phyloP scores from a whole-genome alignment of 2,888 invertebrate species.

The Xanthostigma xanthostigma region DNA sequence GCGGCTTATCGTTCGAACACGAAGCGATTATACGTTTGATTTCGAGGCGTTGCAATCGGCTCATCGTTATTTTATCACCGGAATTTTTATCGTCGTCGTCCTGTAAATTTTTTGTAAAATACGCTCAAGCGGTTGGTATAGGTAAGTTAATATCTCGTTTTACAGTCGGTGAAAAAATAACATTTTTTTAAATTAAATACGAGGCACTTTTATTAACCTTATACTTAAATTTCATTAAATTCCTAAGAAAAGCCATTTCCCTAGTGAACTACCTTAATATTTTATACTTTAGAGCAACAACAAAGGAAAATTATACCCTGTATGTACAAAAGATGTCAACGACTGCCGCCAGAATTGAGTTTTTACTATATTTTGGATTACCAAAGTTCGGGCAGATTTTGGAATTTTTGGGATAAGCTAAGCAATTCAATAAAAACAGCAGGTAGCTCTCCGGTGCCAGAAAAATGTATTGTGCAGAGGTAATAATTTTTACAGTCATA shows the following conservation, averaged over 20 bases:
- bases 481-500: no score
- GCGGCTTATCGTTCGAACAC: conserved; percentile 54
- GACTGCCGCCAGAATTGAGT: conserved; percentile 45
- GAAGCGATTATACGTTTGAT: conserved; percentile 58
- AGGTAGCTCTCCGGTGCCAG: background rate
- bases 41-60: conserved; percentile 57
- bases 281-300: conserved; percentile 27
- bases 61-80: conserved; percentile 66
- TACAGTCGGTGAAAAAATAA: no score
- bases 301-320: conserved; percentile 56
- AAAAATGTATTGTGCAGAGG: no score
- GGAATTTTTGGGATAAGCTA: conserved; percentile 59
- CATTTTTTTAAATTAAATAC: no score
- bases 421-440: conserved; percentile 33
- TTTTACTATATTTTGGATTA: conserved; percentile 52
- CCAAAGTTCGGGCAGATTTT: conserved; percentile 33
- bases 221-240: no score
- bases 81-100: conserved; percentile 58
- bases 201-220: no score
- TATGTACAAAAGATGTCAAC: conserved; percentile 42
- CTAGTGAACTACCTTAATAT: no score
- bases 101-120: conserved; percentile 64
- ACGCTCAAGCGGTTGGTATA: conserved; percentile 67
- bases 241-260: no score
- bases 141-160: no score